phyloP scores from a whole-genome alignment of 92 coral and sea anemone species.

The Porites divaricata region DNA sequence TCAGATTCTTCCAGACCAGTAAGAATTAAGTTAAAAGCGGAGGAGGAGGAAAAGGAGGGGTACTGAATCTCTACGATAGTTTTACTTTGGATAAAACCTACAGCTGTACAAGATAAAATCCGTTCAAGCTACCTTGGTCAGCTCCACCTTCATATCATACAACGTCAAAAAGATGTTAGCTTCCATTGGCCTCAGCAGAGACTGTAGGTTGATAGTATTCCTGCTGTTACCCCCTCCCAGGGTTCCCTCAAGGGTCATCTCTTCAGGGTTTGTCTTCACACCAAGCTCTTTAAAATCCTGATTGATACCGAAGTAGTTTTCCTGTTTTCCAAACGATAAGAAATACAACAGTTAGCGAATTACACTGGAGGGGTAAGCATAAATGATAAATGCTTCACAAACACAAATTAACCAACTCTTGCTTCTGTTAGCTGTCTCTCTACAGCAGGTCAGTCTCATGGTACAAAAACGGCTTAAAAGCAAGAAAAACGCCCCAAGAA shows the following conservation, averaged over 20 bases:
- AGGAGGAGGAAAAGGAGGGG: too few species aligned
- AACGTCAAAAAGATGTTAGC: slow-evolving; percentile 86
- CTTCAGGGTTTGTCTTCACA: slow-evolving; percentile 21
- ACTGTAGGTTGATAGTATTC: slow-evolving; percentile 69
- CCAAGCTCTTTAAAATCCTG: slow-evolving; percentile 83
- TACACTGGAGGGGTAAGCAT: background rate
- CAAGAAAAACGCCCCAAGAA: too few species aligned
- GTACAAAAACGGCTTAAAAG: too few species aligned
- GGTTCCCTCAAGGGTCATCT: slow-evolving; percentile 21
- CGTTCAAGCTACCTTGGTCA: slow-evolving; percentile 78
- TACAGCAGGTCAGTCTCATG: too few species aligned
- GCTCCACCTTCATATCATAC: slow-evolving; percentile 83
- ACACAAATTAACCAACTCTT: too few species aligned
- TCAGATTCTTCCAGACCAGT: too few species aligned
- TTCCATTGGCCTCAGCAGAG: slow-evolving; percentile 88
- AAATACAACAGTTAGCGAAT: background rate
- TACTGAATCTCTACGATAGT: too few species aligned
- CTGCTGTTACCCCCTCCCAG: background rate
- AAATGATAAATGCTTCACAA: too few species aligned
- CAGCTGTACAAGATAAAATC: too few species aligned
- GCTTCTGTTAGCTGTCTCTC: too few species aligned
- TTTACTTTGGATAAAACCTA: too few species aligned
- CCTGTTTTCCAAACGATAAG: slow-evolving; percentile 56
- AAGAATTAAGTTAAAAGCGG: too few species aligned
- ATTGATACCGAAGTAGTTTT: slow-evolving; percentile 94